Evolutionary conservation across 2,113 vertebrate species (phyloP).

Genomic region (Sinocyclocheilus maitianheensis): DNA sequence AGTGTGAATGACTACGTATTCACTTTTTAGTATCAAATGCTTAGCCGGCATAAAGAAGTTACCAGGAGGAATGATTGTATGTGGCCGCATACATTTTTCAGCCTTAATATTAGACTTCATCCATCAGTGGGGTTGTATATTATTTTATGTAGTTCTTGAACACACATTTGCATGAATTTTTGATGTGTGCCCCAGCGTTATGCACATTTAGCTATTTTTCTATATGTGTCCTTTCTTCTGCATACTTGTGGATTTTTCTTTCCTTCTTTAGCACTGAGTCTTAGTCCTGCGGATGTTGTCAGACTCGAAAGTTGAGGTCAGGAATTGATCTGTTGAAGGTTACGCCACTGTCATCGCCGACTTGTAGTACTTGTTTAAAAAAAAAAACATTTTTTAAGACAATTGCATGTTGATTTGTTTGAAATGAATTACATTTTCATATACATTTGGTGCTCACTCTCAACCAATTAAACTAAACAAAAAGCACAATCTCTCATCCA

Average conservation of each 20-base stretch:
- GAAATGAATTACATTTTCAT: background rate
- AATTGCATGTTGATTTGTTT: background rate
- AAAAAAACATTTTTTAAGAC: background rate
- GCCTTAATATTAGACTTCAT: constrained; percentile 24
- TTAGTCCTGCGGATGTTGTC: constrained; percentile 8
- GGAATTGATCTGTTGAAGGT: constrained; percentile 40
- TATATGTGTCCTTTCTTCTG: background rate
- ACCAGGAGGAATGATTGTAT: constrained; percentile 23
- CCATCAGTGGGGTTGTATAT: constrained; percentile 21
- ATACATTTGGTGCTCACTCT: background rate
- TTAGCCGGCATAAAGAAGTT: constrained; percentile 21
- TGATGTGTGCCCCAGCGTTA: background rate
- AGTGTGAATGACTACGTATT: constrained; percentile 3
- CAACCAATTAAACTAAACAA: background rate
- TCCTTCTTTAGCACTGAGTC: background rate
- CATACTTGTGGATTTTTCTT: constrained; percentile 1
- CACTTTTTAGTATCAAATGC: constrained; percentile 10
- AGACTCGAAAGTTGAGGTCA: constrained; percentile 25
- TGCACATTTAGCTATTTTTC: constrained; percentile 2
- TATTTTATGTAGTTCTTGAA: constrained; percentile 4
- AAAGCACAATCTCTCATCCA: background rate
- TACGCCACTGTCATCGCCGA: constrained; percentile 27
- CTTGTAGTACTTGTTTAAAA: background rate
- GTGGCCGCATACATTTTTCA: constrained; percentile 44
- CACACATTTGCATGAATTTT: constrained; percentile 32